Evolutionary conservation across 1,140 invertebrate species (phyloP).

Genomic region (Drosophila novamexicana): DNA sequence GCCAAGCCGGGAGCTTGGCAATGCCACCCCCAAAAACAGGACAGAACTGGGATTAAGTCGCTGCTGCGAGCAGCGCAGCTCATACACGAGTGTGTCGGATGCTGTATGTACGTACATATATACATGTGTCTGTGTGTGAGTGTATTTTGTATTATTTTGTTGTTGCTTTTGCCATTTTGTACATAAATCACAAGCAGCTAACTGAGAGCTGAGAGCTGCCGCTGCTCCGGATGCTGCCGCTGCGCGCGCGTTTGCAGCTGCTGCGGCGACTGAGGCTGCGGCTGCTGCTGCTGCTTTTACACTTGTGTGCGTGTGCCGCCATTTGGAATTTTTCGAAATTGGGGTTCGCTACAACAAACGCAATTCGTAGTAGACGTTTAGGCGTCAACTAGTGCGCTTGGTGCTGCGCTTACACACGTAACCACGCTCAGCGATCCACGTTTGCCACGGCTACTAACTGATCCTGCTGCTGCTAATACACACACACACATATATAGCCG

Average conservation of each 20-base stretch:
- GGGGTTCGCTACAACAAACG: constrained; percentile 84
- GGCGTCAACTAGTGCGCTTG: constrained; percentile 85
- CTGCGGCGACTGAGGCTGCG: constrained; percentile 6
- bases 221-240: constrained; percentile 46
- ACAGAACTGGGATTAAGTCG: constrained; percentile 79
- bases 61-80: constrained; percentile 49
- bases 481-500: not conserved
- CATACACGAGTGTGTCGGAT: constrained; percentile 35
- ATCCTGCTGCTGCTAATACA: constrained; percentile 24
- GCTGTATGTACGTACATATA: constrained; percentile 28
- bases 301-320: constrained; percentile 72
- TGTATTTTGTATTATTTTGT: constrained; percentile 66
- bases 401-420: constrained; percentile 83
- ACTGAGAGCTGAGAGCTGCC: constrained; percentile 55
- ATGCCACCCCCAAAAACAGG: constrained; percentile 69
- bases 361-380: constrained; percentile 85
- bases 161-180: constrained; percentile 79
- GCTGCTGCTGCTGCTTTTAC: constrained; percentile 35
- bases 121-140: constrained; percentile 43
- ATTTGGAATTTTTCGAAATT: constrained; percentile 84
- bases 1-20: constrained; percentile 31
- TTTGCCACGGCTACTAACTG: constrained; percentile 49
- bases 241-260: constrained; percentile 15
- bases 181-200: constrained; percentile 77
- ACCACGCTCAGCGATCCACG: constrained; percentile 51